These are phyloP conservation scores for Myocastor coypus DNA, from an alignment of 2,113 vertebrate species.

Conservation along the genomic window DNA sequence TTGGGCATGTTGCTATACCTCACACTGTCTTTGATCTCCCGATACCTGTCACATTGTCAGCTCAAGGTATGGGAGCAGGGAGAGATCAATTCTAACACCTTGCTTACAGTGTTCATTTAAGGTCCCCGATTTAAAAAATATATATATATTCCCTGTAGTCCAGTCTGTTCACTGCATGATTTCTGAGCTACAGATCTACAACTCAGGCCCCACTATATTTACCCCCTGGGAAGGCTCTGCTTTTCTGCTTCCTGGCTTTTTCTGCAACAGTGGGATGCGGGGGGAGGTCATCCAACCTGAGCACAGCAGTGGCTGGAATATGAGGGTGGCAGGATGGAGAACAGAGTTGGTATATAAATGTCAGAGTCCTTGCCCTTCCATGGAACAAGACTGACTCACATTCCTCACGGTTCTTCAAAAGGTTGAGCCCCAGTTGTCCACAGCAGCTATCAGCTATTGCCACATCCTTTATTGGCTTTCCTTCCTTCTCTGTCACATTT, in stretches of 20 bases:
- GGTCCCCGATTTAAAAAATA: too few species aligned
- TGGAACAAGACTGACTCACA: background rate
- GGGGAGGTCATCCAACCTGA: background rate
- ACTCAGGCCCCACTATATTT: background rate
- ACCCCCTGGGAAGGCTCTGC: background rate
- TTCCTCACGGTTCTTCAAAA: background rate
- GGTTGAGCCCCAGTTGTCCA: background rate
- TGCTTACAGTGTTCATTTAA: background rate
- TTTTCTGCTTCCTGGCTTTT: background rate
- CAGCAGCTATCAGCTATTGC: background rate
- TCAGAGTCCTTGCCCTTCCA: background rate
- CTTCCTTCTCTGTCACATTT: background rate
- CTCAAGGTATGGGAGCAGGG: background rate
- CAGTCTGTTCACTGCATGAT: background rate
- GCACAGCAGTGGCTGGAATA: too few species aligned
- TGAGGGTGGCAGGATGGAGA: background rate
- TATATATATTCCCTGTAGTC: too few species aligned
- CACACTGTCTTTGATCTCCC: background rate
- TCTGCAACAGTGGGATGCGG: background rate
- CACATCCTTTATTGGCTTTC: background rate
- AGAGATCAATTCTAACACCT: background rate
- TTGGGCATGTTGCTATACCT: too few species aligned
- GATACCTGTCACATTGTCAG: background rate
- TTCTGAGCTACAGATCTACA: background rate
- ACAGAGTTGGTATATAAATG: fast-evolving